Percentiles rank a stretch among this genome's conserved stretches.
Evolutionary conservation across 2,888 invertebrate genomes (phyloP).

Genomic region (Leptodirus hochenwartii): DNA sequence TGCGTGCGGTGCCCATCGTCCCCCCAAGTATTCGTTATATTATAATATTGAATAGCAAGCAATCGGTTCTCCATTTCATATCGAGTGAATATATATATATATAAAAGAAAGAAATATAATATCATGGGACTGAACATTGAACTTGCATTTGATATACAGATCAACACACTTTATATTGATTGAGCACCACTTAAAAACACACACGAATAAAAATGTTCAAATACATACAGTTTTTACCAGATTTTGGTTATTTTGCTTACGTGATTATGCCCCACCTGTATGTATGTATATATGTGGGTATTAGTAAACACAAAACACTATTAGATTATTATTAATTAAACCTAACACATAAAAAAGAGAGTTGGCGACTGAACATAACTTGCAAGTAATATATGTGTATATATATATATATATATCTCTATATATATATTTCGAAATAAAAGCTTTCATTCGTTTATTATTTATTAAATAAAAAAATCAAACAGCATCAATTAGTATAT

Average conservation of each 20-base stretch:
- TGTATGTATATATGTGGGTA: constrained; percentile 31
- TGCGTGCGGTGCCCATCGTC: too few relatives aligned
- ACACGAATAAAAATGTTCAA: constrained; percentile 29
- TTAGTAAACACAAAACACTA: constrained; percentile 27
- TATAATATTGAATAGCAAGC: constrained; percentile 23
- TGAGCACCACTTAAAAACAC: constrained; percentile 30
- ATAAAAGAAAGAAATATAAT: constrained; percentile 1
- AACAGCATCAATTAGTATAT: constrained; percentile 22
- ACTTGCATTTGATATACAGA: constrained; percentile 28
- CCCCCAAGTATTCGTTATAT: too few relatives aligned
- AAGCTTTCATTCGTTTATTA: constrained; percentile 21
- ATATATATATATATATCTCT: too few relatives aligned
- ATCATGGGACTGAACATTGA: constrained; percentile 21
- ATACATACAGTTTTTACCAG: constrained; percentile 31
- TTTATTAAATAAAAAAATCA: constrained; percentile 18
- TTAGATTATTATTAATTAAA: constrained; percentile 18
- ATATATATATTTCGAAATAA: constrained; percentile 22
- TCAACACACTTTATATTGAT: constrained; percentile 28
- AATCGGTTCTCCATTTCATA: constrained; percentile 24
- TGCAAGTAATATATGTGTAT: too few relatives aligned
- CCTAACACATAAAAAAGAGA: constrained; percentile 21
- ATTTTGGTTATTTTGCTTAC: constrained; percentile 30
- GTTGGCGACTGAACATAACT: constrained; percentile 24
- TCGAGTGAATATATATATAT: constrained; percentile 25
- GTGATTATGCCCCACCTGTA: constrained; percentile 32